phyloP scores from a whole-genome alignment of 2,797 vertebrate species.

The Neomorphus geoffroyi region DNA sequence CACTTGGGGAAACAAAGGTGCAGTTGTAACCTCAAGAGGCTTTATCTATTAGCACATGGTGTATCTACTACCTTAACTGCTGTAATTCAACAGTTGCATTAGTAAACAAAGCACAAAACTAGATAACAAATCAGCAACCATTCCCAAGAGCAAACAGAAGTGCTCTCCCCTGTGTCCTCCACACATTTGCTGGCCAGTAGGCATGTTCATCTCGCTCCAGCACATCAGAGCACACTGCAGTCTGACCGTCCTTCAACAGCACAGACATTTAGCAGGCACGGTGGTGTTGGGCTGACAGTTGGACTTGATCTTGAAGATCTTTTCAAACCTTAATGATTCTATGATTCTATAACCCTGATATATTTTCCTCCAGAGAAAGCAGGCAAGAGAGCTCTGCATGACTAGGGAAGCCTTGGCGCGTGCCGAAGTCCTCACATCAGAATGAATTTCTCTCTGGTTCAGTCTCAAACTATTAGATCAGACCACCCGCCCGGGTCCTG shows the following conservation, averaged over 20 bases:
- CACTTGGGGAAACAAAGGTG: not conserved
- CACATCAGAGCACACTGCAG: fast-evolving
- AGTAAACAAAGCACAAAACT: not conserved
- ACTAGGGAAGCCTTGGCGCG: fast-evolving
- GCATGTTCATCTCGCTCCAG: fast-evolving
- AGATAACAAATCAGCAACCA: not conserved
- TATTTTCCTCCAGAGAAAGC: not conserved
- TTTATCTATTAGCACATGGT: fast-evolving
- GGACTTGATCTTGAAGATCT: too few relatives aligned
- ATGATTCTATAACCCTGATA: too few relatives aligned
- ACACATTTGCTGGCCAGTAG: not conserved
- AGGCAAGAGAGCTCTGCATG: fast-evolving
- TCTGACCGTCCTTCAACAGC: not conserved
- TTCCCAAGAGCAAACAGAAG: not conserved
- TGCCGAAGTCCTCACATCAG: not conserved
- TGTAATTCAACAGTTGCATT: not conserved
- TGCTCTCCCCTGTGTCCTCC: not conserved
- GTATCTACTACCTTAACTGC: not conserved
- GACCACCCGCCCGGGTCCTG: not conserved
- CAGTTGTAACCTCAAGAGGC: not conserved
- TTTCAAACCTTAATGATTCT: too few relatives aligned
- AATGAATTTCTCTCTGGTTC: fast-evolving
- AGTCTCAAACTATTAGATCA: not conserved
- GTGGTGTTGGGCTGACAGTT: too few relatives aligned
- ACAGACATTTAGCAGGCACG: not conserved